A percentile compares a stretch with the other conserved stretches of the same genome.
These are phyloP conservation scores for Stercorarius parasiticus DNA, from an alignment of 2,113 vertebrate genomes.

Conservation along the genomic window DNA sequence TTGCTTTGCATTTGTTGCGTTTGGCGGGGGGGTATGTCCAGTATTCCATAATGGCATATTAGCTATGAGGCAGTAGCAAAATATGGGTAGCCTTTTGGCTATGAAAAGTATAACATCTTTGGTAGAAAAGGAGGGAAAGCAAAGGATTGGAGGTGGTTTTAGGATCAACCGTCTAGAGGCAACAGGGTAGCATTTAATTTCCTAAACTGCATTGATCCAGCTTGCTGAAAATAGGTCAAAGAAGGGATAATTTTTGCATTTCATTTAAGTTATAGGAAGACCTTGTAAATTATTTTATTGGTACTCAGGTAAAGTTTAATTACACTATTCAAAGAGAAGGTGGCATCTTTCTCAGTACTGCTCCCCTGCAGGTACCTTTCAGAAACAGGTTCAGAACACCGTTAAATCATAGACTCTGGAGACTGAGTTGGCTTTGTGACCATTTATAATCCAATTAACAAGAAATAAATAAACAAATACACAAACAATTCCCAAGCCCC, in stretches of 20 bases:
- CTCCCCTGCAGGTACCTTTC: neutral
- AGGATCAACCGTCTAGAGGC: neutral
- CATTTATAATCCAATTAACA: slow-evolving; percentile 60
- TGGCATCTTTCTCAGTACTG: neutral
- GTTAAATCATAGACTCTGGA: slow-evolving; percentile 8
- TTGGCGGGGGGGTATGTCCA: neutral
- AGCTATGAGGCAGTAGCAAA: neutral
- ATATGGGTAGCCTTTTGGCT: neutral
- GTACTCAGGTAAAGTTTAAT: slow-evolving; percentile 35
- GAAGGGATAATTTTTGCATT: slow-evolving; percentile 31
- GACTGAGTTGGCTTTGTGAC: neutral
- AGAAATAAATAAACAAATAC: slow-evolving; percentile 46
- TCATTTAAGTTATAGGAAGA: neutral
- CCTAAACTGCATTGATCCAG: neutral
- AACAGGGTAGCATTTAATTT: neutral
- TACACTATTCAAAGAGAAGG: neutral
- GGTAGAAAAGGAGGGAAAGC: neutral
- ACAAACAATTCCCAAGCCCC: neutral
- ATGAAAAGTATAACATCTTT: neutral
- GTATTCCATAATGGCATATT: neutral
- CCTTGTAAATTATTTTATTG: slow-evolving; percentile 16
- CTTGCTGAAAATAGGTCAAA: neutral
- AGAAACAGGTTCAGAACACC: neutral
- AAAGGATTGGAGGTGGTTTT: neutral
- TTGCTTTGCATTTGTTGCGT: neutral